Evolutionary conservation across 2,113 vertebrate species (phyloP), one percentile per base, ranked within the genome.

Genomic region (Sorex fumeus): DNA sequence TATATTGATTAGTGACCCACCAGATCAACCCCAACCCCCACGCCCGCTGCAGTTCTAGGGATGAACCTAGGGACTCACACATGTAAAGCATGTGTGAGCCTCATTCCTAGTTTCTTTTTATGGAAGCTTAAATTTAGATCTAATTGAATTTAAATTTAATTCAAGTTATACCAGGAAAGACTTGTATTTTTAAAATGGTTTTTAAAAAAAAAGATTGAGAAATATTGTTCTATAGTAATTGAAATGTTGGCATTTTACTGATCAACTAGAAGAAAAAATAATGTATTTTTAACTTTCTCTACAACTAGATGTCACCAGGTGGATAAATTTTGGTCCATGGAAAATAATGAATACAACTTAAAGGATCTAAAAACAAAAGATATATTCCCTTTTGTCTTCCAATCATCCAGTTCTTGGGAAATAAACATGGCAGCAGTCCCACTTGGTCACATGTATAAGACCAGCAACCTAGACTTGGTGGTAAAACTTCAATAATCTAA

Each of bases 131-230:
- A 40, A 87, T 88, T 91, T 57, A 89, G 19, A 67, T 76, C 40
- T 75, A 75, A 43, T 28, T 84, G 87, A 75, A 43, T 28, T 84
- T 89, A 75, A 82, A 36, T 91, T 28, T 45, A 18, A 32, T 87
- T 90, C 80, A 80, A 3, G 60, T 77, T 76, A 71, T 60, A 40
- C 66, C 40, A 28, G 23, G 21, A 27, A 16, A 75, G 53, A 10
- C 40, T 40, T 40, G 7, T 23, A n/a, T n/a, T n/a, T n/a, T n/a
- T n/a, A 6, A 70, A 62, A 80, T 84, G 10, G 53, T 40, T 40
- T 40, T 40, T 40, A 47, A 88, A 76, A 86, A 70, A 47, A 88
- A 76, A 86, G 64, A 74, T 36, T 67, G 30, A 88, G 89, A 83
- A 89, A 84, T 19, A 88, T 53, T 87, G 13, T 80, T 79, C 45